phyloP scores from a whole-genome alignment of 35 echinoderm and acorn worm species.

The Amphiura filiformis region DNA sequence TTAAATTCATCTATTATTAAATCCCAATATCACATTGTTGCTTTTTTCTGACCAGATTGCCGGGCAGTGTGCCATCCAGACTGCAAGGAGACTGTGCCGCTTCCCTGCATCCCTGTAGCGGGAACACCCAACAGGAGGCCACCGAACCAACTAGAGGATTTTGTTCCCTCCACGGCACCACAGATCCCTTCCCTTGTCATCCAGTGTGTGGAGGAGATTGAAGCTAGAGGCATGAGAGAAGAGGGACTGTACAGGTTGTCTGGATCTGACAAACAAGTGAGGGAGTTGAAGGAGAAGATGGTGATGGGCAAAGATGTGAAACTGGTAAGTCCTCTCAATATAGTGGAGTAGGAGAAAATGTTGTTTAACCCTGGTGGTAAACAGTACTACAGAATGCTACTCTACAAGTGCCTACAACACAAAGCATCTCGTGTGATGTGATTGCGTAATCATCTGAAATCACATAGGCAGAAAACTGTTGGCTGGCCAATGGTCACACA shows the following conservation, averaged over 20 bases:
- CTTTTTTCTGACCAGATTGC: conserved; percentile 89
- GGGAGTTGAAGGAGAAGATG: conserved; percentile 80
- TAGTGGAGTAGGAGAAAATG: background rate
- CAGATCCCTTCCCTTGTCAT: conserved; percentile 80
- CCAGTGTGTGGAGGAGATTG: conserved; percentile 81
- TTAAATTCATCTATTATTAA: too few relatives aligned
- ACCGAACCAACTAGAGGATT: conserved; percentile 44
- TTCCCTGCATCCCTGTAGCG: conserved; percentile 76
- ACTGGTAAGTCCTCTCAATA: conserved; percentile 55
- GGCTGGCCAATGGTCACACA: too few relatives aligned
- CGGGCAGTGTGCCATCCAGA: conserved; percentile 93
- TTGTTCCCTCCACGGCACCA: conserved; percentile 57
- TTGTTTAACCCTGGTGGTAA: too few relatives aligned
- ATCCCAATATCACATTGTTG: too few relatives aligned
- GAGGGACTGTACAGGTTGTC: conserved; percentile 84
- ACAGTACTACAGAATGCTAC: too few relatives aligned
- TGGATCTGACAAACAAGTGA: conserved; percentile 79
- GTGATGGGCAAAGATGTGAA: conserved; percentile 80
- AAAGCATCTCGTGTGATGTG: too few relatives aligned
- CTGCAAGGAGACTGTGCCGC: conserved; percentile 67
- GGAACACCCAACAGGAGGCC: conserved; percentile 64
- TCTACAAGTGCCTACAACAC: too few relatives aligned
- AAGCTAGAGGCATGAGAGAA: conserved; percentile 76
- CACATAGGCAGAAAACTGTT: too few relatives aligned
- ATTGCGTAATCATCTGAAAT: too few relatives aligned